Conservation (phyloP, 2,113 vertebrate genomes). For the Odontophorus gujanensis region DNA sequence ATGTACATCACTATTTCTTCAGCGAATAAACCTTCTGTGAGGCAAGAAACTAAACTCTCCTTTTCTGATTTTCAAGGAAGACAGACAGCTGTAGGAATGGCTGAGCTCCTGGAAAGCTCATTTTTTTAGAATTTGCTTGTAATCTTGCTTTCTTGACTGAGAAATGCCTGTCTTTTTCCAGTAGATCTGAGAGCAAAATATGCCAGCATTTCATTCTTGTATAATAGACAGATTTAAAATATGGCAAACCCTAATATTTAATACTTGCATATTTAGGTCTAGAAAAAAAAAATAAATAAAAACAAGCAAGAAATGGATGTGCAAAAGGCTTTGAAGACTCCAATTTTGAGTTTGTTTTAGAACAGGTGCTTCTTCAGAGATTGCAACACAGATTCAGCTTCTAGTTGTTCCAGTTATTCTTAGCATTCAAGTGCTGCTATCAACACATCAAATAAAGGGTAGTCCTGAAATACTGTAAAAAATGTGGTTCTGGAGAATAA, state of each 20-base stretch:
- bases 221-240: background rate
- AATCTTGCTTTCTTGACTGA: background rate
- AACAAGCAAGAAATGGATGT: background rate
- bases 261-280: background rate
- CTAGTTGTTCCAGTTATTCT: background rate
- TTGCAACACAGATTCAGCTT: rapidly evolving
- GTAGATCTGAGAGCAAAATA: background rate
- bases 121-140: background rate
- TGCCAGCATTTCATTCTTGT: background rate
- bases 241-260: background rate
- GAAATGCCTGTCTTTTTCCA: background rate
- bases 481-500: background rate
- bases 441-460: background rate
- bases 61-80: background rate
- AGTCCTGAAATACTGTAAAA: background rate
- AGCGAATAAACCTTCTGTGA: background rate
- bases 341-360: background rate
- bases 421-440: background rate
- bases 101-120: background rate
- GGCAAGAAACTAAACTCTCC: background rate
- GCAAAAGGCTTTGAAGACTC: background rate
- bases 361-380: background rate
- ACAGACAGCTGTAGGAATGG: background rate
- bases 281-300: background rate
- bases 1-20: background rate